These are phyloP conservation scores for Geotrypetes seraphini DNA, from an alignment of 2,797 vertebrate genomes.

Conservation along the genomic window DNA sequence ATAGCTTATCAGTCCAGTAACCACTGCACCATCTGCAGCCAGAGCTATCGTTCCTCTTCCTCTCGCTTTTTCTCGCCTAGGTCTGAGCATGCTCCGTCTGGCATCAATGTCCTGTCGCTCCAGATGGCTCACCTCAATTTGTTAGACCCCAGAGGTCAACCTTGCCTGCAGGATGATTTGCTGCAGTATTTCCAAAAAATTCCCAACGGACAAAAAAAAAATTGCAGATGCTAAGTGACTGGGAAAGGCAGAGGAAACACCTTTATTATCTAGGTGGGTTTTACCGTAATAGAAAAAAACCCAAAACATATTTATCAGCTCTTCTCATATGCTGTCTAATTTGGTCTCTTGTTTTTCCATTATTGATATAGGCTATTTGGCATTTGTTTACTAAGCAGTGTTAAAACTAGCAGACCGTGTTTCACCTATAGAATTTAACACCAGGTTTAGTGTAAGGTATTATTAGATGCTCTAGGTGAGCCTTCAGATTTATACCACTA, in stretches of 20 bases:
- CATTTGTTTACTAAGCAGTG: too few species aligned
- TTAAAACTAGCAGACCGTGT: too few species aligned
- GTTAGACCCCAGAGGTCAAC: slow-evolving; percentile 43
- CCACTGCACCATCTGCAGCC: slow-evolving; percentile 27
- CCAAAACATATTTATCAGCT: too few species aligned
- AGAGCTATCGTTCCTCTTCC: slow-evolving; percentile 15
- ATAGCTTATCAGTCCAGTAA: slow-evolving; percentile 3
- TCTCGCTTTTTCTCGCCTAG: not conserved
- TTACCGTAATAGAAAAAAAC: too few species aligned
- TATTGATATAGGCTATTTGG: too few species aligned
- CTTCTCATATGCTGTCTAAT: too few species aligned
- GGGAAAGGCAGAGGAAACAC: not conserved
- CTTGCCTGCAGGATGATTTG: slow-evolving; percentile 35
- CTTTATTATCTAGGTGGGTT: too few species aligned
- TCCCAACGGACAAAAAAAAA: slow-evolving; percentile 21
- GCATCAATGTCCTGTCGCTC: slow-evolving; percentile 29
- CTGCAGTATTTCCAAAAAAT: slow-evolving; percentile 35
- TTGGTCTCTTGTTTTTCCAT: too few species aligned
- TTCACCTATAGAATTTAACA: too few species aligned
- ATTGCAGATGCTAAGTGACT: not conserved
- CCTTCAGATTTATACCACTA: too few species aligned
- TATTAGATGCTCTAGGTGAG: too few species aligned
- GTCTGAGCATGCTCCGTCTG: slow-evolving; percentile 40
- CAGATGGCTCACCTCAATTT: slow-evolving; percentile 45
- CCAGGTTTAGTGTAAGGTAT: too few species aligned